These are phyloP conservation scores for Trichogramma dendrolimi DNA, from an alignment of 2,888 invertebrate genomes.

Conservation along the genomic window DNA sequence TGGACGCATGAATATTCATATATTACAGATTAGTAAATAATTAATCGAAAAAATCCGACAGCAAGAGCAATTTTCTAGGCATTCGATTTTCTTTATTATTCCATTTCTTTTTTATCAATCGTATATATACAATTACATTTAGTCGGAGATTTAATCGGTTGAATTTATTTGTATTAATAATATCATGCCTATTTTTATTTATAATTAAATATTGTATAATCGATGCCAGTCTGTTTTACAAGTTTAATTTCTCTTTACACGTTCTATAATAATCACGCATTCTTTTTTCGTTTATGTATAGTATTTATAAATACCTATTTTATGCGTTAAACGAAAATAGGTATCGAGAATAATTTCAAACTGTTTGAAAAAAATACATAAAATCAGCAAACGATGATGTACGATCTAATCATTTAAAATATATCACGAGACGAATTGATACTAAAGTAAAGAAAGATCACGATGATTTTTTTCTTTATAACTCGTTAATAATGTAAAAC, in stretches of 20 bases:
- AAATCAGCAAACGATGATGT: conserved; percentile 12
- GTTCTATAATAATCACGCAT: conserved; percentile 22
- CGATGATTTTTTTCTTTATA: too few relatives aligned
- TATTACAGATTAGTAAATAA: too few relatives aligned
- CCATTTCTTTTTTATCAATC: neutral
- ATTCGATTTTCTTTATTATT: neutral
- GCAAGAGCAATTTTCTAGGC: conserved; percentile 21
- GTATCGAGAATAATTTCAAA: too few relatives aligned
- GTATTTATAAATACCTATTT: neutral
- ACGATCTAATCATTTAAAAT: conserved; percentile 7
- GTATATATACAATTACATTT: conserved; percentile 1
- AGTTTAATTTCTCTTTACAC: conserved; percentile 25
- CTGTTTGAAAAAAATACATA: too few relatives aligned
- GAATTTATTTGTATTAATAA: conserved; percentile 17
- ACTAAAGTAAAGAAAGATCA: too few relatives aligned
- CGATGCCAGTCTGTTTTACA: conserved; percentile 29
- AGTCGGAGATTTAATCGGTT: conserved; percentile 3
- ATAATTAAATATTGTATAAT: conserved; percentile 23
- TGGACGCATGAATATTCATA: too few relatives aligned
- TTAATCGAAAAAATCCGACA: conserved; percentile 22
- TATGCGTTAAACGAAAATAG: neutral
- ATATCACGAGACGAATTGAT: too few relatives aligned
- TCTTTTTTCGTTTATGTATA: too few relatives aligned
- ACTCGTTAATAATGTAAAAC: too few relatives aligned
- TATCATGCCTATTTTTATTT: conserved; percentile 18